Evolutionary conservation across 2,888 invertebrate genomes (phyloP).

Genomic region (Latheticus oryzae): DNA sequence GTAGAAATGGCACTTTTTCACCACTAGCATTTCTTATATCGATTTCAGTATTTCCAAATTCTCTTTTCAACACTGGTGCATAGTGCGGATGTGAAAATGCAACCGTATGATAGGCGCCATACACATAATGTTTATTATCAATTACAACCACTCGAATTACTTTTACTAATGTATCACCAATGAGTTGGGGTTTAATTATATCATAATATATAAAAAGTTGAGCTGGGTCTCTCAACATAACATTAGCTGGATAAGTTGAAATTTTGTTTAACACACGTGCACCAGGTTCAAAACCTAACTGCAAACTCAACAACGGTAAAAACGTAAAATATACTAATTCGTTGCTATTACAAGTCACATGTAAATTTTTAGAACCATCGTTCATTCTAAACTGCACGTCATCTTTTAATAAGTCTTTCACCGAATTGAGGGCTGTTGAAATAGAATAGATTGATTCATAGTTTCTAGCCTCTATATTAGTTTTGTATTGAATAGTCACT

Average conservation of each 20-base stretch:
- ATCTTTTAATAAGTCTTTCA: neutral
- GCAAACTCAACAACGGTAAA: constrained; percentile 1
- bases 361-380: neutral
- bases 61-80: constrained; percentile 41
- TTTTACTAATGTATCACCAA: constrained; percentile 50
- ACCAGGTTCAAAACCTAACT: constrained; percentile 16
- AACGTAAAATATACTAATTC: constrained; percentile 45
- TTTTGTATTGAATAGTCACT: neutral
- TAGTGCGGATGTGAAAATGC: constrained; percentile 43
- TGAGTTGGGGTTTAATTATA: constrained; percentile 47
- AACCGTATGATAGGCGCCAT: constrained; percentile 34
- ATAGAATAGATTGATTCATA: constrained; percentile 7
- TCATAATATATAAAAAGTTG: constrained; percentile 40
- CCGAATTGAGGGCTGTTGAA: neutral
- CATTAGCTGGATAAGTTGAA: constrained; percentile 1
- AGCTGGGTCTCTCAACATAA: constrained; percentile 22
- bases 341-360: neutral
- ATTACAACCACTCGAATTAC: constrained; percentile 50
- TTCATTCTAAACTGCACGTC: neutral
- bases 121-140: constrained; percentile 37
- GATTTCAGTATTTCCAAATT: constrained; percentile 38
- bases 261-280: constrained; percentile 1
- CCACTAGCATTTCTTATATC: constrained; percentile 38
- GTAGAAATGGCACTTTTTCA: constrained; percentile 37
- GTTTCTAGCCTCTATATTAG: constrained; percentile 11